Conservation (phyloP, 2,888 invertebrate species). For the Drosophila macrothrix region DNA sequence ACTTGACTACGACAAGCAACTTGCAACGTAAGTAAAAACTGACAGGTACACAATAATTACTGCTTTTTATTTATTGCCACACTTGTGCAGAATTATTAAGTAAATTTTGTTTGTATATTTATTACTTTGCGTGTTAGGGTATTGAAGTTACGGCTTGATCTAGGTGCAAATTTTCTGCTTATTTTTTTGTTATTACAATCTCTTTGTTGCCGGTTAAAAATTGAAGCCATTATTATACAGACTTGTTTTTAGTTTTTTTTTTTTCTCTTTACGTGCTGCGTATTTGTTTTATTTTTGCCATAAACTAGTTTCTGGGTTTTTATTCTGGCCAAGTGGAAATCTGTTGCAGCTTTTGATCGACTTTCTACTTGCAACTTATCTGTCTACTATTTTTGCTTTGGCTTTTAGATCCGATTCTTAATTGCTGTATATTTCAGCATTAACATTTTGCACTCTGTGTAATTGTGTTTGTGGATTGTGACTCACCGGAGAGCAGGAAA, state of each 20-base stretch:
- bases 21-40: constrained; percentile 11
- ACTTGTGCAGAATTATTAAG: not conserved
- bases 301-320: constrained; percentile 69
- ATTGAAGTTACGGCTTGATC: not conserved
- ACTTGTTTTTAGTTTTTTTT: constrained; percentile 34
- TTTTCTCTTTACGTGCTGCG: constrained; percentile 25
- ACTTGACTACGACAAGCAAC: constrained; percentile 1
- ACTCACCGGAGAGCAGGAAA: constrained; percentile 44
- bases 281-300: constrained; percentile 38
- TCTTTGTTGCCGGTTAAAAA: constrained; percentile 67
- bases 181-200: constrained; percentile 67
- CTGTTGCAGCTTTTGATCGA: constrained; percentile 47
- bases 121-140: constrained; percentile 17
- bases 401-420: constrained; percentile 21
- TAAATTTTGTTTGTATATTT: too few species aligned
- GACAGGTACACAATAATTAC: not conserved
- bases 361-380: constrained; percentile 38
- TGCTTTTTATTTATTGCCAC: not conserved
- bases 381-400: constrained; percentile 10
- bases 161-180: not conserved
- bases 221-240: constrained; percentile 74
- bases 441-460: constrained; percentile 36
- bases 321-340: constrained; percentile 66
- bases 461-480: constrained; percentile 30
- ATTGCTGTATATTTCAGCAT: constrained; percentile 25